Conservation (phyloP, 2,797 vertebrate species). For the Myoxocephalus aenaeus region DNA sequence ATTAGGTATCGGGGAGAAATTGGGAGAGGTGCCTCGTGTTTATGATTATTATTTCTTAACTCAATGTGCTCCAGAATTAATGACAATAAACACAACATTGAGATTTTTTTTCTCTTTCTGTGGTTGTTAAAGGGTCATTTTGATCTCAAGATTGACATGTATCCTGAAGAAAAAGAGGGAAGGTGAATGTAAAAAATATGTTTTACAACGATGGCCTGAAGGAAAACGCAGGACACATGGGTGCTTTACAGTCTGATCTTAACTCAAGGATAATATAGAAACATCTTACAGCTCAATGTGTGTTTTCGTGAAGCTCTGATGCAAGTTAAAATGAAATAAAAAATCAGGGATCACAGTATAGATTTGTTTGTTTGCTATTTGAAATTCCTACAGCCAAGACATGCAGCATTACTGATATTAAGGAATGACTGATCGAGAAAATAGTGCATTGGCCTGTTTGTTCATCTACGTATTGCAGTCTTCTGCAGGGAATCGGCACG, state of each 20-base stretch:
- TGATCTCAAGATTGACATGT: neutral
- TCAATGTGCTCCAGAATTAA: conserved; percentile 22
- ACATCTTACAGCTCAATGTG: neutral
- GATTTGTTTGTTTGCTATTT: neutral
- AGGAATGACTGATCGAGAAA: conserved; percentile 3
- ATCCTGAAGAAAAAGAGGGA: neutral
- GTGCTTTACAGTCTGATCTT: neutral
- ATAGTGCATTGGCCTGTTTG: neutral
- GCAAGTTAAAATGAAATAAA: no score
- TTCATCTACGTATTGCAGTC: neutral
- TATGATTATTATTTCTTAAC: conserved; percentile 16
- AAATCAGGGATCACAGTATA: neutral
- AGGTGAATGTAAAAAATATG: conserved; percentile 3
- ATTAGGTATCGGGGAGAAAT: conserved; percentile 51
- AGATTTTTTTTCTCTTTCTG: neutral
- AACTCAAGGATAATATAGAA: neutral
- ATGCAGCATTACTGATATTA: neutral
- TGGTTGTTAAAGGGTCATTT: conserved; percentile 17
- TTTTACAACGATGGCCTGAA: neutral
- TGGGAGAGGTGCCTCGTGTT: neutral
- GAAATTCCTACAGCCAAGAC: neutral
- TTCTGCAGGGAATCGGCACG: neutral
- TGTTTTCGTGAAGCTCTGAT: neutral
- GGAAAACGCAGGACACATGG: neutral
- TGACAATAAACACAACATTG: conserved; percentile 12